Base-by-base conservation (phyloP, 1,140 invertebrate species). In the Heterodera carotae region DNA sequence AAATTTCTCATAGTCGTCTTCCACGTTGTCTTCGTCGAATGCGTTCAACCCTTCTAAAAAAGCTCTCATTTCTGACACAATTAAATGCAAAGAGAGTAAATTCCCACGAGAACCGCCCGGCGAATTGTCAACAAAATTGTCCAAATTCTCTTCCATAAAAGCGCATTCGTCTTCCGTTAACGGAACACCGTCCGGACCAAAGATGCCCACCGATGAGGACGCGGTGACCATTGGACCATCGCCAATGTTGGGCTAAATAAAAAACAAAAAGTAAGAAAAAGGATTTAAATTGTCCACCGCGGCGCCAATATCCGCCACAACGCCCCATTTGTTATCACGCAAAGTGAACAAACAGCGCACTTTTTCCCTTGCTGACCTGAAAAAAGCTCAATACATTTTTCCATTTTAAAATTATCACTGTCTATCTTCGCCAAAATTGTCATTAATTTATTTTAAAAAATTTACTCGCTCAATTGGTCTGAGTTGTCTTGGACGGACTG, bases 1-100 rank as follows among this genome's bases (percentile, higher is more conserved):
- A 68, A 83, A 82, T 56, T 69, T 60, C 33, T 82, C 81, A 56
- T 84, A 82, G 27, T 83, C 81, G 36, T 83, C 80, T 12, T 48
- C 34, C 34, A 81, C 67, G 12, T 77, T 60, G 34, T 69, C 68
- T 56, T 77, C 79, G 15, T 80, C 73, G 22, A 81, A 39, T 15
- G 56, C 34, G 15, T 36, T 78, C n/a, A 39, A 33, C 39, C 31
- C 22, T n/a, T 59, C 71, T 76, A 31, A 43, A 33, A 79, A 48
- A 59, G 27, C 27, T 69, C 31, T 64, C 12, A 25, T n/a, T 73
- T 66, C 25, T 22, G 27, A 34, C 22, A 12, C 7, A 39, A 39
- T 2, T 18, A 43, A 79, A 60, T 5, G 15, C 25, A n/a, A 31
- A 34, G 0, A 43, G 33, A 56, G 22, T 18, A 69, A 72, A 64